These are phyloP conservation scores for Drosophila nebulosa DNA, from an alignment of 1,140 invertebrate species.

Conservation along the genomic window DNA sequence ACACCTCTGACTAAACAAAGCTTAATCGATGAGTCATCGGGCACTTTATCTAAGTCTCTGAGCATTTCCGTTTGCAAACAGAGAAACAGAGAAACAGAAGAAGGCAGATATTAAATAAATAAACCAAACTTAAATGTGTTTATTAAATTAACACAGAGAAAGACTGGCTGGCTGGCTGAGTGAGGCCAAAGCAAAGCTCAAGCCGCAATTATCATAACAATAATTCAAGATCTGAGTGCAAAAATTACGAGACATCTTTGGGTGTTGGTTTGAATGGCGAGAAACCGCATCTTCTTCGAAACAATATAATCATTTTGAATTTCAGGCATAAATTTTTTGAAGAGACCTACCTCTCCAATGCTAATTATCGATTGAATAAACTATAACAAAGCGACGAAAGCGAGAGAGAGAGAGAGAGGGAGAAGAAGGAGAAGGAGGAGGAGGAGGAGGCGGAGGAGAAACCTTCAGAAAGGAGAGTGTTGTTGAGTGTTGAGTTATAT, in stretches of 20 bases:
- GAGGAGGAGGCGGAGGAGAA: neutral
- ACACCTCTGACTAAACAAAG: neutral
- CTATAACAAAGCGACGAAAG: conserved; percentile 43
- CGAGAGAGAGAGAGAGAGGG: neutral
- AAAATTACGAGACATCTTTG: conserved; percentile 39
- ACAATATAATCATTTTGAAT: conserved; percentile 76
- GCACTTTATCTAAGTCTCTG: conserved; percentile 2
- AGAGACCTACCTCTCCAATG: conserved; percentile 20
- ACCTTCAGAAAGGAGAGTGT: no score
- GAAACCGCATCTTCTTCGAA: conserved; percentile 30
- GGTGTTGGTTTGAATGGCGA: conserved; percentile 10
- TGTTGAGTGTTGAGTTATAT: neutral
- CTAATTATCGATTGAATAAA: conserved; percentile 72
- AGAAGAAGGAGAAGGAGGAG: neutral
- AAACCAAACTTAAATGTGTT: conserved; percentile 68
- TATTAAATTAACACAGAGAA: conserved; percentile 71
- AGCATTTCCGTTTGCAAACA: conserved; percentile 54
- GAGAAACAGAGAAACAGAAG: no score
- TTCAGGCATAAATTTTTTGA: conserved; percentile 67
- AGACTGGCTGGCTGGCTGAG: neutral
- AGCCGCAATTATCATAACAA: conserved; percentile 72
- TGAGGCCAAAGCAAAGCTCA: conserved; percentile 6
- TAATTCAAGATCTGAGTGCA: conserved; percentile 62
- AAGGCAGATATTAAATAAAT: conserved; percentile 57
- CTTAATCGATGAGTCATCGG: conserved; percentile 16